A percentile compares a stretch with the other conserved stretches of the same genome.
Conservation (phyloP, 2,113 vertebrate species). For the Halichoerus grypus region DNA sequence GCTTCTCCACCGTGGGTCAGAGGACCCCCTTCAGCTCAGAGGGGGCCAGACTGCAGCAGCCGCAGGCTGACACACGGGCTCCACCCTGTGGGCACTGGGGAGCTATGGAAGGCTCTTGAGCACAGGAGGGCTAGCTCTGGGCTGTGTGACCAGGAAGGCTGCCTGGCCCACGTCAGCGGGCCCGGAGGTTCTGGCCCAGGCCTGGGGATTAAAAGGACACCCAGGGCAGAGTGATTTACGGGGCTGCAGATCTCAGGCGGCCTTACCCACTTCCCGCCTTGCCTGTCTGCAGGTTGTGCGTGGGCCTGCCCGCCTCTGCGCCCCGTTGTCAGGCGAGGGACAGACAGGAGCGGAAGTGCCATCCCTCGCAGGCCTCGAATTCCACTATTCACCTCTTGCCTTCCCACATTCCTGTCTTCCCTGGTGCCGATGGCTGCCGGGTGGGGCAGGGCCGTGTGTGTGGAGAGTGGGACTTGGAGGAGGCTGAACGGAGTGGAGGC, state of each 20-base stretch:
- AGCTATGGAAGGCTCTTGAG: not conserved
- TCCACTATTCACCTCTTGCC: not conserved
- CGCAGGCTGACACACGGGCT: not conserved
- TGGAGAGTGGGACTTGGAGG: not conserved
- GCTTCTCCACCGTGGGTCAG: not conserved
- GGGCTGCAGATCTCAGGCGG: not conserved
- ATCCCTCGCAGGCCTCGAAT: not conserved
- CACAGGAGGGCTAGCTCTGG: not conserved
- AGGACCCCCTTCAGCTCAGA: not conserved
- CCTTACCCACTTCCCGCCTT: not conserved
- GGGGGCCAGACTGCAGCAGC: not conserved
- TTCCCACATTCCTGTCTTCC: not conserved
- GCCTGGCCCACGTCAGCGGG: not conserved
- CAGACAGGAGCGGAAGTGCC: conserved; percentile 3
- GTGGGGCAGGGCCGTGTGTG: not conserved
- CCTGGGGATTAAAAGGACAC: not conserved
- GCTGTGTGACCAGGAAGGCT: not conserved
- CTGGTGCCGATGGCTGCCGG: not conserved
- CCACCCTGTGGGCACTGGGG: not conserved
- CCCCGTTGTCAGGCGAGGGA: not conserved
- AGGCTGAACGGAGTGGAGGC: not conserved
- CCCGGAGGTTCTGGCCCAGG: not conserved
- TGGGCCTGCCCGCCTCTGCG: not conserved
- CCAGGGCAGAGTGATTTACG: not conserved
- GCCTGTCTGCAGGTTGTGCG: not conserved